Base-by-base conservation (phyloP, 2,888 invertebrate species). In the Pseudococcus jackbeardsleyi region DNA sequence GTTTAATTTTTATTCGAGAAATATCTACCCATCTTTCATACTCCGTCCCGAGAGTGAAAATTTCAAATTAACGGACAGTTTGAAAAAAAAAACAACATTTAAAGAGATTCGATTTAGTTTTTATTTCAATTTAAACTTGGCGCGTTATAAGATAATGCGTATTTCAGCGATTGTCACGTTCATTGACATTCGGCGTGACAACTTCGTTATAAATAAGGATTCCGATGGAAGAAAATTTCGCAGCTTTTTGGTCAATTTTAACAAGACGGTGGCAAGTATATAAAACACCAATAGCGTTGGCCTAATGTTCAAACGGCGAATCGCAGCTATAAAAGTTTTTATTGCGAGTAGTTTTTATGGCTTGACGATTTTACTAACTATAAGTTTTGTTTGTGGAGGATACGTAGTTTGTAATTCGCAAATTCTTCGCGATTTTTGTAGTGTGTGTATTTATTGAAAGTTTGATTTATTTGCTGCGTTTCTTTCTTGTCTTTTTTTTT, bases 151-250 rank as follows among this genome's bases (percentile, higher is more conserved):
- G 59, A 59, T 59, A 59, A 59, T 59, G 11, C 59, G n/a, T 19
- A 59, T 59, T 59, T 59, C 59, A 19, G 6, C 59, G 19, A n/a
- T 19, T 59, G 59, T n/a, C 59, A 59, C 59, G 59, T 59, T 59
- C 59, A 59, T 59, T 59, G 59, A 59, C 59, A 59, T 59, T 59
- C 59, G 59, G 59, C 19, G 59, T 59, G 59, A 59, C 59, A 59
- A 59, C 19, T 59, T 59, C 59, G 19, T 59, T 59, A 59, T 59
- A 59, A 59, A 19, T 6, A 19, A 59, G 59, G 19, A 59, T 59
- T 72, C 15, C 68, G 68, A 33, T 72, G 26, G 33, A 72, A 72
- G 12, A 15, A 72, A 26, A 72, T 2, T 26, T 26, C 15, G 12
- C 22, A 15, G 4, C 5, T 33, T 72, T 72, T 72, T 72, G 22